These are phyloP conservation scores for Acromyrmex echinatior DNA, from an alignment of 1,140 invertebrate species.

Conservation along the genomic window DNA sequence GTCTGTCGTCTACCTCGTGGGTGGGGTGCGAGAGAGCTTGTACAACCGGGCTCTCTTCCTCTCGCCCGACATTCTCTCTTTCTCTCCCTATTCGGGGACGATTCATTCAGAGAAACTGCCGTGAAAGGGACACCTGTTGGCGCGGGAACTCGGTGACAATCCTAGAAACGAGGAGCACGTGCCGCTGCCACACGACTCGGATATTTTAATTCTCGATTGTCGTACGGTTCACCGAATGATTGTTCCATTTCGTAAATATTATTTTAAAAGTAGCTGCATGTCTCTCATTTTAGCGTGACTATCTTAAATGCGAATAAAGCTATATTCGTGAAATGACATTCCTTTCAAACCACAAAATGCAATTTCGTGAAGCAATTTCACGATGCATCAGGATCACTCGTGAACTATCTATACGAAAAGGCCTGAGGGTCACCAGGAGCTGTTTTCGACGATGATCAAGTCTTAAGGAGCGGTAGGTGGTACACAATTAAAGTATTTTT, in stretches of 20 bases:
- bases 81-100: constrained; percentile 81
- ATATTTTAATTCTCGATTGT: constrained; percentile 23
- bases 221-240: background rate
- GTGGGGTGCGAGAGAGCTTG: constrained; percentile 82
- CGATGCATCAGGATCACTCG: constrained; percentile 31
- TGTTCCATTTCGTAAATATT: background rate
- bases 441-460: constrained; percentile 71
- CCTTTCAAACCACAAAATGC: constrained; percentile 13
- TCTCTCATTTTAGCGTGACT: background rate
- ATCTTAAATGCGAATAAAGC: constrained; percentile 15
- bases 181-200: constrained; percentile 44
- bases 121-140: constrained; percentile 88
- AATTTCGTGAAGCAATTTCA: constrained; percentile 42
- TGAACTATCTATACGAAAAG: constrained; percentile 37
- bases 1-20: constrained; percentile 85
- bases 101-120: constrained; percentile 87
- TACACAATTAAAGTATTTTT: constrained; percentile 84
- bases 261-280: background rate
- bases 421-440: constrained; percentile 56
- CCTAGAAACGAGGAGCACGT: constrained; percentile 81
- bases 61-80: constrained; percentile 58
- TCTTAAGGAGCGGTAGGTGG: constrained; percentile 74
- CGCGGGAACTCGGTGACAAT: constrained; percentile 82
- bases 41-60: constrained; percentile 81
- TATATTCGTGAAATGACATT: constrained; percentile 7